A percentile compares a stretch with the other conserved stretches of the same genome.
These are phyloP conservation scores for Choloepus didactylus DNA, from an alignment of 2,797 vertebrate genomes.

Conservation along the genomic window DNA sequence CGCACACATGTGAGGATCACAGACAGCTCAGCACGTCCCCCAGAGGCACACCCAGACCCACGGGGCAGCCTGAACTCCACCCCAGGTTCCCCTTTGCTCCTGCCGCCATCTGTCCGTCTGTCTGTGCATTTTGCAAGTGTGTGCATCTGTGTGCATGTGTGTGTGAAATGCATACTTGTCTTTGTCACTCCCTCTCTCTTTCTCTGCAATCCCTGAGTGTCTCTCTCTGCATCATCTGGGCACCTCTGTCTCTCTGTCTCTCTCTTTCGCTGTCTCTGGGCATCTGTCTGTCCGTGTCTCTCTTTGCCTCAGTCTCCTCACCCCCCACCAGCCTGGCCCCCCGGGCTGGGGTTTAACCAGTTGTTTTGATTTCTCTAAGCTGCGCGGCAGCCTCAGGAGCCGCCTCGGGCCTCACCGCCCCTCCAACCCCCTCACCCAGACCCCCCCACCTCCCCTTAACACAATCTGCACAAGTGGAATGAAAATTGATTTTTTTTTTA, in stretches of 20 bases:
- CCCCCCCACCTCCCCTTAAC: conserved; percentile 81
- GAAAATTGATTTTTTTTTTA: conserved; percentile 87
- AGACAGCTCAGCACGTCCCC: not conserved
- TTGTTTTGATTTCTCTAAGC: conserved; percentile 86
- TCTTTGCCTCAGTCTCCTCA: conserved; percentile 44
- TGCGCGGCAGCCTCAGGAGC: conserved; percentile 78
- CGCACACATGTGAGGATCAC: not conserved
- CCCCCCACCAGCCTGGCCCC: conserved; percentile 52
- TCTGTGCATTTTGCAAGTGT: not conserved
- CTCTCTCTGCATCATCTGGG: conserved; percentile 18
- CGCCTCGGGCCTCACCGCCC: conserved; percentile 75
- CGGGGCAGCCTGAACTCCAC: not conserved
- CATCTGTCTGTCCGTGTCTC: not conserved
- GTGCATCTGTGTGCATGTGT: not conserved
- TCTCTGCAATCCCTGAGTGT: not conserved
- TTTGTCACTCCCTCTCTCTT: not conserved
- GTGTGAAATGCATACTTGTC: not conserved
- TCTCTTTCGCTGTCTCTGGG: not conserved
- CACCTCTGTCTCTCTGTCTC: not conserved
- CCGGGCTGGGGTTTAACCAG: conserved; percentile 82
- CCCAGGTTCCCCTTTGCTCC: not conserved
- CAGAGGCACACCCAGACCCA: not conserved
- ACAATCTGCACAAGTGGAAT: conserved; percentile 86
- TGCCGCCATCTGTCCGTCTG: not conserved
- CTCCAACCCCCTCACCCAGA: conserved; percentile 74